Evolutionary conservation across 2,888 invertebrate genomes (phyloP).

Genomic region (Poecilobothrus nobilitatus): DNA sequence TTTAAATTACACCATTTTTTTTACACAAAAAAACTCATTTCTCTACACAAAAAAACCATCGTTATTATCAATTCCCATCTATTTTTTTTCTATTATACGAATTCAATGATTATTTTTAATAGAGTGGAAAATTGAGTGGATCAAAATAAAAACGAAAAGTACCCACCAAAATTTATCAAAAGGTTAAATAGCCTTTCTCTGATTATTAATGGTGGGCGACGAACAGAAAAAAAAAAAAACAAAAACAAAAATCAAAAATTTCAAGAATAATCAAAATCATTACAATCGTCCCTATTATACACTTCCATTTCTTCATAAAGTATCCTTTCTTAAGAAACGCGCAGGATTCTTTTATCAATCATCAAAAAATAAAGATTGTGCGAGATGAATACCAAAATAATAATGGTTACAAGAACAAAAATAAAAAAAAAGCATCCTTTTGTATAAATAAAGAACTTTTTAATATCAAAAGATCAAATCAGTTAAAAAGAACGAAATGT

Average conservation of each 20-base stretch:
- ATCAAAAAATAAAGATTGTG: background rate
- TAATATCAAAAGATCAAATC: background rate
- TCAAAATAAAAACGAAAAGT: background rate
- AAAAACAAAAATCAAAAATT: background rate
- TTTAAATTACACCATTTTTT: too few species aligned
- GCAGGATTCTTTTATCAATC: slow-evolving; percentile 1
- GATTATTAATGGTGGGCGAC: background rate
- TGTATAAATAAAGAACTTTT: background rate
- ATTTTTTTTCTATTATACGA: too few species aligned
- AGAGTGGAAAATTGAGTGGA: background rate
- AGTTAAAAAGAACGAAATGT: background rate
- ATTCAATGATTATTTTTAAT: background rate
- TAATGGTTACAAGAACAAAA: background rate
- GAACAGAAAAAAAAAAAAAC: background rate
- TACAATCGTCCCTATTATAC: background rate
- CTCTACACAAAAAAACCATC: too few species aligned
- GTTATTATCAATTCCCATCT: too few species aligned
- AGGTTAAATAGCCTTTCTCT: background rate
- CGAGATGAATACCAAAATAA: background rate
- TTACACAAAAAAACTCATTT: too few species aligned
- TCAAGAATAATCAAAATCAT: background rate
- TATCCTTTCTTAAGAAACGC: background rate
- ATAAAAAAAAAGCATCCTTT: background rate
- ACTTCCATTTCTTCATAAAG: too few species aligned
- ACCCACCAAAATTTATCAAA: background rate